These are phyloP conservation scores for Chorisops tibialis DNA, from an alignment of 2,888 invertebrate species.

Conservation along the genomic window DNA sequence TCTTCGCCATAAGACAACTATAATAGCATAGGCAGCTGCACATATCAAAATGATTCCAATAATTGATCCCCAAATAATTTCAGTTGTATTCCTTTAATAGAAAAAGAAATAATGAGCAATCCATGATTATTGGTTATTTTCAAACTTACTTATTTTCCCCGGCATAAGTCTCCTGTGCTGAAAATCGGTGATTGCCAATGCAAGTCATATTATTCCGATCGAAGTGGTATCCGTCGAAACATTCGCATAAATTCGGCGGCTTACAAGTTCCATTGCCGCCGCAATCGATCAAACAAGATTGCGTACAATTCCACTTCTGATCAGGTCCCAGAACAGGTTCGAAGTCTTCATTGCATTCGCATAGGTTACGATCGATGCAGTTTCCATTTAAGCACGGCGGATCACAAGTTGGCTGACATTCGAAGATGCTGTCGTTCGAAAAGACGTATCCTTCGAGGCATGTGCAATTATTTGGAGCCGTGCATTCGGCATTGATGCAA, in stretches of 20 bases:
- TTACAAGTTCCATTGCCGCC: constrained; percentile 48
- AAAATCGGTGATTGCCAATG: no score
- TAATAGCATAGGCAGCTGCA: no score
- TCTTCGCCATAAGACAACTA: no score
- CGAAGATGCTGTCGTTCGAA: constrained; percentile 40
- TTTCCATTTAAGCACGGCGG: constrained; percentile 39
- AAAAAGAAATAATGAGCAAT: no score
- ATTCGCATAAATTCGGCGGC: constrained; percentile 48
- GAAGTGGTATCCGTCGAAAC: constrained; percentile 46
- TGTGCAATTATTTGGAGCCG: constrained; percentile 38
- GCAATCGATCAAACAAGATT: constrained; percentile 45
- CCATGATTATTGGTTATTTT: no score
- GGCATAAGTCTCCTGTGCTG: no score
- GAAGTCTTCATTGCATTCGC: constrained; percentile 50
- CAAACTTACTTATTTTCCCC: no score
- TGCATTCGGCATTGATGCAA: constrained; percentile 43
- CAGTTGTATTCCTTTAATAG: no score
- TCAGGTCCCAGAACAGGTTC: neutral
- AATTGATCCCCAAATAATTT: no score
- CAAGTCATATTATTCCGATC: neutral
- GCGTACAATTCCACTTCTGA: constrained; percentile 38
- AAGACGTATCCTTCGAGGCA: constrained; percentile 39
- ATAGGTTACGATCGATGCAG: constrained; percentile 45
- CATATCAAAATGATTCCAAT: no score
- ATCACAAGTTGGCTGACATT: constrained; percentile 33